These are phyloP conservation scores for Coelopa frigida DNA, from an alignment of 1,140 invertebrate genomes.

Conservation along the genomic window DNA sequence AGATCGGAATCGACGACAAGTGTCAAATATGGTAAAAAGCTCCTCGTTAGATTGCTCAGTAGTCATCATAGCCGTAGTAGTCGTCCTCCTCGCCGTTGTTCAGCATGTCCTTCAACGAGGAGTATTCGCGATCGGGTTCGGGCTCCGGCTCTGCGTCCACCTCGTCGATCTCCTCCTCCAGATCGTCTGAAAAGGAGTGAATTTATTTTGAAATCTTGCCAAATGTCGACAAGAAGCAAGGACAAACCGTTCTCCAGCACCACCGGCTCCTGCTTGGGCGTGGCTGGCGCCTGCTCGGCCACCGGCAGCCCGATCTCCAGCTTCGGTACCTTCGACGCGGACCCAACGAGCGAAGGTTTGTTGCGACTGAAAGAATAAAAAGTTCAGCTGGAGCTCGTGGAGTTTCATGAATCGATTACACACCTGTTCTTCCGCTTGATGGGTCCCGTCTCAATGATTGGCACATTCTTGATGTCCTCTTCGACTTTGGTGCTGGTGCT, in stretches of 20 bases:
- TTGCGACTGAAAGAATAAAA: slow-evolving; percentile 15
- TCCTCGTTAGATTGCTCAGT: too few relatives aligned
- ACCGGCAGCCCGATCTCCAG: slow-evolving; percentile 31
- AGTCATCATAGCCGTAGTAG: slow-evolving; percentile 42
- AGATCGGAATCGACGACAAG: too few relatives aligned
- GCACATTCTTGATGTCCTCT: slow-evolving; percentile 21
- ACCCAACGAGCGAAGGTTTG: slow-evolving; percentile 27
- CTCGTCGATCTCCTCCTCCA: slow-evolving; percentile 23
- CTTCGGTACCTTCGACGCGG: slow-evolving; percentile 29
- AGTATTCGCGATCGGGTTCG: slow-evolving; percentile 29
- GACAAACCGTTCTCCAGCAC: slow-evolving; percentile 19
- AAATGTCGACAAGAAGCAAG: background rate
- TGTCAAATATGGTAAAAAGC: too few relatives aligned
- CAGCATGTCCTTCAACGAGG: slow-evolving; percentile 40
- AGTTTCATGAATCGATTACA: background rate
- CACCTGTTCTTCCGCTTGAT: slow-evolving; percentile 19
- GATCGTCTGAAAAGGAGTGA: slow-evolving; percentile 18
- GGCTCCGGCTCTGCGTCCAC: slow-evolving; percentile 19
- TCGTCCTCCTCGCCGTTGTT: slow-evolving; percentile 39
- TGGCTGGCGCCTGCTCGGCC: slow-evolving; percentile 11
- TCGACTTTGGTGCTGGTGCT: background rate
- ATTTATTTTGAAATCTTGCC: background rate
- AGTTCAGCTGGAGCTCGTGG: background rate
- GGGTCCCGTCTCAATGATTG: slow-evolving; percentile 28
- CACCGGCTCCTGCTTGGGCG: slow-evolving; percentile 16